phyloP scores from a whole-genome alignment of 2,888 invertebrate species.

The Cataglyphis altisquamis region DNA sequence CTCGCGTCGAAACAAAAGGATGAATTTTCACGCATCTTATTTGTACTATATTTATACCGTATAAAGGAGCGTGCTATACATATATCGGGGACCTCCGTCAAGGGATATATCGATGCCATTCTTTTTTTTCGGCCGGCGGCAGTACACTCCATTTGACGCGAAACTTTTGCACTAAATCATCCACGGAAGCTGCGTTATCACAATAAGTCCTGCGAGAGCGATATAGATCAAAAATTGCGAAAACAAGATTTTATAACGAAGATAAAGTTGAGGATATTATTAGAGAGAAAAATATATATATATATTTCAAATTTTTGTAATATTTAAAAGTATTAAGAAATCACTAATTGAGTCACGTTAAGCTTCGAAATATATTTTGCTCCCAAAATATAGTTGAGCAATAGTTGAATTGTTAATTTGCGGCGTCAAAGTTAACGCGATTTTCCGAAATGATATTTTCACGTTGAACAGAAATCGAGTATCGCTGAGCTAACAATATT shows the following conservation, averaged over 20 bases:
- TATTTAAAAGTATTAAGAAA: not conserved
- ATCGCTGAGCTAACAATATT: conserved; percentile 19
- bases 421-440: conserved; percentile 21
- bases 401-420: conserved; percentile 25
- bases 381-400: conserved; percentile 2
- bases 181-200: not conserved
- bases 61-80: conserved; percentile 7
- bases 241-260: not conserved
- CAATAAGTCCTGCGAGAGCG: not conserved
- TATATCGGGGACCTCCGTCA: not conserved
- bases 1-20: conserved; percentile 34
- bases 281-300: not conserved
- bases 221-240: not conserved
- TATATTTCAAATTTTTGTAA: not conserved
- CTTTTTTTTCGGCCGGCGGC: not conserved
- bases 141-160: conserved; percentile 27
- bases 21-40: conserved; percentile 58
- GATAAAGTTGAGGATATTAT: not conserved
- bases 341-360: not conserved
- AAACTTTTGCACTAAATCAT: conserved; percentile 18
- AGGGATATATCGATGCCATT: not conserved
- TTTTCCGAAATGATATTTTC: conserved; percentile 23
- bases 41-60: conserved; percentile 4
- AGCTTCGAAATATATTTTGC: not conserved
- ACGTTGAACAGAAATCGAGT: conserved; percentile 27